A percentile compares a stretch with the other conserved stretches of the same genome.
phyloP scores from a whole-genome alignment of 2,113 vertebrate genomes.

The Elephantulus edwardii region DNA sequence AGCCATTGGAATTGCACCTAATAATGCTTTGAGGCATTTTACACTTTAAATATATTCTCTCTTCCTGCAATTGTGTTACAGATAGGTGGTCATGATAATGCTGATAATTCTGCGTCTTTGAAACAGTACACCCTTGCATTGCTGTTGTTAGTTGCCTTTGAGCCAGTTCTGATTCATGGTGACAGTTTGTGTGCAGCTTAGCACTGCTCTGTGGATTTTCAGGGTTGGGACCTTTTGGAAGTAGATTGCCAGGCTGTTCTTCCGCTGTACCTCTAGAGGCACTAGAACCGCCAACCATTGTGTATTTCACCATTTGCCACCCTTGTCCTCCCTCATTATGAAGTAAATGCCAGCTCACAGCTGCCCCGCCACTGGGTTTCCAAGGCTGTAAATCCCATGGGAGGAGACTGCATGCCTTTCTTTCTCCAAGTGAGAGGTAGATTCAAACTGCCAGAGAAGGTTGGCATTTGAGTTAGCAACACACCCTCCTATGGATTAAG shows the following conservation, averaged over 20 bases:
- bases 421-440: no score
- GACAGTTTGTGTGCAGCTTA: neutral
- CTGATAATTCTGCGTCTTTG: constrained; percentile 20
- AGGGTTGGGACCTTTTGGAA: neutral
- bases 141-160: neutral
- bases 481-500: no score
- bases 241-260: neutral
- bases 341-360: no score
- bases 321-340: neutral
- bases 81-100: neutral
- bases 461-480: no score
- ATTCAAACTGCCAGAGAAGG: no score
- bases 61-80: neutral
- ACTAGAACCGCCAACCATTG: neutral
- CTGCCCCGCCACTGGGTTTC: no score
- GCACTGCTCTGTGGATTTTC: neutral
- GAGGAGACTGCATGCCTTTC: no score
- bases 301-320: neutral
- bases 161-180: neutral
- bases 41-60: constrained; percentile 25
- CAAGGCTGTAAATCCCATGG: no score
- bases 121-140: neutral
- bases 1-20: neutral
- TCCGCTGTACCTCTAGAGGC: neutral
- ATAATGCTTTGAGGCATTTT: constrained; percentile 10